Evolutionary conservation across 2,888 invertebrate species (phyloP), one percentile per base, ranked within the genome.

Genomic region (Allophyes oxyacanthae): DNA sequence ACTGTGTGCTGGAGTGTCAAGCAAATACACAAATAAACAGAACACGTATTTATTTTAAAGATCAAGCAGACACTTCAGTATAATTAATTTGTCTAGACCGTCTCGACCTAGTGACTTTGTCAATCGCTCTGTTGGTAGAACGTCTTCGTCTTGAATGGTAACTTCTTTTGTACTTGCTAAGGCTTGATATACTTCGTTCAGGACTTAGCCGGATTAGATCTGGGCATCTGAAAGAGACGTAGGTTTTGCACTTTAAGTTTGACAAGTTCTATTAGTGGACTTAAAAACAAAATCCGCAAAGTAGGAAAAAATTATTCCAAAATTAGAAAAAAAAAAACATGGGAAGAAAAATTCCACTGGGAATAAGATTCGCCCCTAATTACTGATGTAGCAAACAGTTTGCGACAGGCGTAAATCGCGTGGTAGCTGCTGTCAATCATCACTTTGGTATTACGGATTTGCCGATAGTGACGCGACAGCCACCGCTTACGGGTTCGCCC

Each of bases 141-240:
- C 62, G 38, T 30, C 42, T 52, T 30, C 44, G 8, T 42, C 50
- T 36, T 43, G 25, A 38, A 1, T 37, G 37, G 6, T 48, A 51
- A 3, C 51, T 58, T 14, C 53, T 48, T 14, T 51, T 50, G 9
- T 62, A 26, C 11, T 41, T 44, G 0, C 37, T 60, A 13, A 28
- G 28, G 28, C 54, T 46, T 25, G 62, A 46, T 10, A 38, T n/a
- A 11, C 54, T 60, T 10, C 81, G 64, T 13, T 85, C 87, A 13
- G 84, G 81, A 30, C 79, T 83, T 0, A 75, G 65, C 0, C 81
- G 76, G 13, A 49, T 75, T 32, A 89, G 51, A 55, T 88, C 89
- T 50, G 89, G 89, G 58, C 89, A 89, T 63, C 88, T 89, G 79
- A 4, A 78, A 78, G n/a, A 49, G 4, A 36, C 26, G 20, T 30